Evolutionary conservation across 2,888 invertebrate species (phyloP).

Genomic region (Epirrhoe tristata): DNA sequence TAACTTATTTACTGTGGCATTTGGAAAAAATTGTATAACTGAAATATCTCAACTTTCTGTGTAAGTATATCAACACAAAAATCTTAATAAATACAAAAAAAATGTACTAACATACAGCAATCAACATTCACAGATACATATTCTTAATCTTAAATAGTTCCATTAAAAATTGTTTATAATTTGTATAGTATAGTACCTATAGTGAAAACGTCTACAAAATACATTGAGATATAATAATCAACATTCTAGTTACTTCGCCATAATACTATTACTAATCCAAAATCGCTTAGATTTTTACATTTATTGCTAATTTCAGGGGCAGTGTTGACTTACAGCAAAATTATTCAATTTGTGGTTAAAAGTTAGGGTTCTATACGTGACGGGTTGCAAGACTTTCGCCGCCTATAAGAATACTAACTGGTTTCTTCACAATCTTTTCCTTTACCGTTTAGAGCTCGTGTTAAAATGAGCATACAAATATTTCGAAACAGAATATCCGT

Average conservation of each 20-base stretch:
- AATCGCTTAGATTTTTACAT: conserved; percentile 10
- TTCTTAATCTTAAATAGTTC: conserved; percentile 4
- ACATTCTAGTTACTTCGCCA: conserved; percentile 4
- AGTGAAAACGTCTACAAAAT: conserved; percentile 21
- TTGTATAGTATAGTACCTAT: background rate
- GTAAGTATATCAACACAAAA: too few species aligned
- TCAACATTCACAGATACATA: background rate
- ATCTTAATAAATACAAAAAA: background rate
- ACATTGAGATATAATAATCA: conserved; percentile 3
- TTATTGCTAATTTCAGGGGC: conserved; percentile 8
- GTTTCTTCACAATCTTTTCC: too few species aligned
- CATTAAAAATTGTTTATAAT: conserved; percentile 4
- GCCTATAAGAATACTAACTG: too few species aligned
- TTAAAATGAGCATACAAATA: too few species aligned
- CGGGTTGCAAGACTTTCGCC: too few species aligned
- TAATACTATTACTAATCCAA: conserved; percentile 1
- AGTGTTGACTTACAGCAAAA: conserved; percentile 3
- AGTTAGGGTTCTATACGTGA: too few species aligned
- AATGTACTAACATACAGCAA: background rate
- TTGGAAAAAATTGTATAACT: too few species aligned
- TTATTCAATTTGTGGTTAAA: background rate
- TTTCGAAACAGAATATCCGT: too few species aligned
- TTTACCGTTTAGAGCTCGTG: too few species aligned
- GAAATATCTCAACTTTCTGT: too few species aligned
- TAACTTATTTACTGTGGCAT: too few species aligned